Evolutionary conservation across 1,140 invertebrate species (phyloP), one percentile per base, ranked within the genome.

Genomic region (Gerris buenoi): DNA sequence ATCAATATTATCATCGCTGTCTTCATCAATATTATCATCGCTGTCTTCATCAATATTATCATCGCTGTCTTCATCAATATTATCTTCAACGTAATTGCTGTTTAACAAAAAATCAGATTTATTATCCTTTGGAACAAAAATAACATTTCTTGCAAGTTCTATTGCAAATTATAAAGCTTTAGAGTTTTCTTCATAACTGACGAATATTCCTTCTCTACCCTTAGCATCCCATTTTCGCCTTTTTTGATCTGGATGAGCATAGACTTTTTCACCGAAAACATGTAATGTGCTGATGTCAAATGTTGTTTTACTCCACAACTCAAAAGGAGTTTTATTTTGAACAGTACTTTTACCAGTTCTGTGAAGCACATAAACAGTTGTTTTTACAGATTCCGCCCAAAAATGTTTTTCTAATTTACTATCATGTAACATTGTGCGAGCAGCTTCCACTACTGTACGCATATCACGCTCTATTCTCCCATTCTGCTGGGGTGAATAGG

Each of bases 401-500:
- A 76, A 74, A 0, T 5, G 64, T 58, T 76, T 74, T 1, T 62
- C 27, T n/a, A 80, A 65, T n/a, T 73, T 67, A 57, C 71, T 72
- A 75, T 65, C 13, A 68, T 63, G 59, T 15, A 78, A 58, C 71
- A 76, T 73, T 14, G 75, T 75, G 68, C 72, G 72, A 10, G 67
- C 70, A 64, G 69, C 65, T 65, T 73, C 73, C n/a, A 73, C 68
- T 1, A 76, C 28, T 14, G 73, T 76, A 33, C 76, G 56, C 65
- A 77, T 77, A 25, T 74, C 75, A 57, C 77, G 64, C 69, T 81
- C 80, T n/a, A 75, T 73, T 26, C 70, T 70, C 5, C 79, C 79
- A 71, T 83, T 83, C 68, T 80, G 75, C 71, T 83, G 68, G 0
- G 79, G 77, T 2, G 75, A 78, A 68, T 81, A 81, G 1, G 74